Evolutionary conservation across 2,797 vertebrate species (phyloP).

Genomic region (Chloroceryle inda): DNA sequence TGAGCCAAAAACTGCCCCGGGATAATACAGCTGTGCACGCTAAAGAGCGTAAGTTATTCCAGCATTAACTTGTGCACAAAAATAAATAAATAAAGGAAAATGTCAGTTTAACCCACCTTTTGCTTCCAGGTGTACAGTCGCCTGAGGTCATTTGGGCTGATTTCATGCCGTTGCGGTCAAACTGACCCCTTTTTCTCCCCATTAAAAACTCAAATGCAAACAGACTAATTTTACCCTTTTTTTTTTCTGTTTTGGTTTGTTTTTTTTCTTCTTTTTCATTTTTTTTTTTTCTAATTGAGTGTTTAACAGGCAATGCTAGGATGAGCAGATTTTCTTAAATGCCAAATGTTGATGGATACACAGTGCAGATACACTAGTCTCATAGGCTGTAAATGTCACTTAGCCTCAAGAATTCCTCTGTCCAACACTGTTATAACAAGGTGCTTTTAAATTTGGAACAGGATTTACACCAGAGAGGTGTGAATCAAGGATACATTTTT

Average conservation of each 20-base stretch:
- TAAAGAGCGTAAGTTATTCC: slow-evolving; percentile 40
- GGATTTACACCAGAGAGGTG: slow-evolving; percentile 69
- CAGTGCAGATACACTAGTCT: slow-evolving; percentile 55
- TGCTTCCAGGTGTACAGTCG: slow-evolving; percentile 39
- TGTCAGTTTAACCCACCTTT: slow-evolving; percentile 30
- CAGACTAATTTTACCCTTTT: not conserved
- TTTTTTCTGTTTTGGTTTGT: not conserved
- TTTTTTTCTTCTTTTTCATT: not conserved
- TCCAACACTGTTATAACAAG: slow-evolving; percentile 72
- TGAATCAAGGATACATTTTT: slow-evolving; percentile 50
- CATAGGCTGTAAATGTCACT: slow-evolving; percentile 74
- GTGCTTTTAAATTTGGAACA: slow-evolving; percentile 68
- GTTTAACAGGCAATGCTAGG: slow-evolving; percentile 51
- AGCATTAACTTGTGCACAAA: not conserved
- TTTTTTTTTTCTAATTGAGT: slow-evolving; percentile 11
- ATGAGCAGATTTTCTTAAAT: slow-evolving; percentile 75
- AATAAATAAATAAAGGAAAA: not conserved
- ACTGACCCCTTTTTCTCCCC: not conserved
- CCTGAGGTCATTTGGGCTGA: slow-evolving; percentile 29
- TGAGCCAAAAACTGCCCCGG: slow-evolving; percentile 64
- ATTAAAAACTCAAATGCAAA: not conserved
- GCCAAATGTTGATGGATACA: slow-evolving; percentile 72
- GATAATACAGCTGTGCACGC: slow-evolving; percentile 71
- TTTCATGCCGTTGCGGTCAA: not conserved
- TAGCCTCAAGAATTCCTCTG: slow-evolving; percentile 71